Evolutionary conservation across 1,140 invertebrate genomes (phyloP).

Genomic region (Neodiprion lecontei): DNA sequence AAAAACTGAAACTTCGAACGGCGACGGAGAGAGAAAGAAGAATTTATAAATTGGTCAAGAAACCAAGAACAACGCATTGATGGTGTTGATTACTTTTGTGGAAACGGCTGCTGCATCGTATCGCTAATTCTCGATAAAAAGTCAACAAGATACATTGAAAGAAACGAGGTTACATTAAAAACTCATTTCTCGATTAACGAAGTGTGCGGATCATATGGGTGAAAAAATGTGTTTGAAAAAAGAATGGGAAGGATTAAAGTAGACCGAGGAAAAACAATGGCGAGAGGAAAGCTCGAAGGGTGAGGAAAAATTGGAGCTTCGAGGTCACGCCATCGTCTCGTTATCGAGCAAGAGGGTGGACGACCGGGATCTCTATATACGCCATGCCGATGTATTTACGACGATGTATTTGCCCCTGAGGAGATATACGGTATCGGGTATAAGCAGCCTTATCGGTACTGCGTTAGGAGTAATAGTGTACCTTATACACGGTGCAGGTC

Average conservation of each 20-base stretch:
- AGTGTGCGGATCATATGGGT: too few relatives aligned
- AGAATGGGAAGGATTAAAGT: background rate
- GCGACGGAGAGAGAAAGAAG: too few relatives aligned
- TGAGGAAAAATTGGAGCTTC: background rate
- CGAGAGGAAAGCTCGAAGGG: background rate
- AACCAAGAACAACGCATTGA: too few relatives aligned
- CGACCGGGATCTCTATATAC: background rate
- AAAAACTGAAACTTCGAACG: too few relatives aligned
- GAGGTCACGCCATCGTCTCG: slow-evolving; percentile 6
- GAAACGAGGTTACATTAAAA: too few relatives aligned
- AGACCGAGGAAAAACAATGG: background rate
- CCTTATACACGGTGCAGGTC: too few relatives aligned
- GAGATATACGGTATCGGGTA: background rate
- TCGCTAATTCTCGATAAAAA: too few relatives aligned
- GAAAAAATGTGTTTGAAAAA: background rate
- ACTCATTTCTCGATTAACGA: too few relatives aligned
- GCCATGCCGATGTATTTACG: background rate
- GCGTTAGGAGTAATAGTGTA: background rate
- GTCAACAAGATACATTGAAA: too few relatives aligned
- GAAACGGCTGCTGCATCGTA: too few relatives aligned
- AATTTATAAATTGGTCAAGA: too few relatives aligned
- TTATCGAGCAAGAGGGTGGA: background rate
- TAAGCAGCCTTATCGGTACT: background rate
- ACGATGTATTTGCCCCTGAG: background rate
- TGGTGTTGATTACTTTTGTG: too few relatives aligned